Conservation (phyloP, 2,113 vertebrate genomes). For the Diglossa brunneiventris region DNA sequence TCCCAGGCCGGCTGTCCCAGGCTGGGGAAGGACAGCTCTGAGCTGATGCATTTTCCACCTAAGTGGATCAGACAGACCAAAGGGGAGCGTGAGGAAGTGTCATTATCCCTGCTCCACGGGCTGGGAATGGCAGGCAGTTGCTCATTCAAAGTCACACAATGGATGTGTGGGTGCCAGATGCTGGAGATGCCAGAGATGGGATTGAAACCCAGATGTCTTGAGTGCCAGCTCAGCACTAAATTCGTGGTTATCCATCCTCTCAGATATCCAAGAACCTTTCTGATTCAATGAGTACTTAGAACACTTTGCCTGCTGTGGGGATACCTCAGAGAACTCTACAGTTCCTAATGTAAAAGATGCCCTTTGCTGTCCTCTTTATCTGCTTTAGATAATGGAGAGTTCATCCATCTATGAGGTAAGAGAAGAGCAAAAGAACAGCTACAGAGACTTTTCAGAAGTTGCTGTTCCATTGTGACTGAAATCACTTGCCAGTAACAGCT, state of each 20-base stretch:
- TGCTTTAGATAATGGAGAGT: neutral
- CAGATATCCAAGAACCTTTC: neutral
- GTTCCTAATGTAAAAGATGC: neutral
- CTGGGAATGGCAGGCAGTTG: neutral
- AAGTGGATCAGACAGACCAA: neutral
- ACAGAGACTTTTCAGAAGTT: neutral
- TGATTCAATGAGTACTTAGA: neutral
- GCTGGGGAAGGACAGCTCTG: neutral
- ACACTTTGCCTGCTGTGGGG: neutral
- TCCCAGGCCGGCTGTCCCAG: fast-evolving
- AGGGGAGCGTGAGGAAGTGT: neutral
- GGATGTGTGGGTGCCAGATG: neutral
- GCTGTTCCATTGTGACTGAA: neutral
- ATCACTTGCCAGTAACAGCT: neutral
- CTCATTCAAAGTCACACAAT: neutral
- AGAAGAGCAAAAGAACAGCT: neutral
- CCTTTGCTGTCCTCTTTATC: neutral
- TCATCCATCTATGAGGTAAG: neutral
- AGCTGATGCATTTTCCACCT: neutral
- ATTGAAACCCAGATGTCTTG: neutral
- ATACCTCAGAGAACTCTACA: neutral
- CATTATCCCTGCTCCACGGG: neutral
- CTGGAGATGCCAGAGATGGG: neutral
- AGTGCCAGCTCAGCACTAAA: neutral
- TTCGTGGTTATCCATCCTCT: neutral